Conservation (phyloP, 2,888 invertebrate species). For the Aphrophora alni region DNA sequence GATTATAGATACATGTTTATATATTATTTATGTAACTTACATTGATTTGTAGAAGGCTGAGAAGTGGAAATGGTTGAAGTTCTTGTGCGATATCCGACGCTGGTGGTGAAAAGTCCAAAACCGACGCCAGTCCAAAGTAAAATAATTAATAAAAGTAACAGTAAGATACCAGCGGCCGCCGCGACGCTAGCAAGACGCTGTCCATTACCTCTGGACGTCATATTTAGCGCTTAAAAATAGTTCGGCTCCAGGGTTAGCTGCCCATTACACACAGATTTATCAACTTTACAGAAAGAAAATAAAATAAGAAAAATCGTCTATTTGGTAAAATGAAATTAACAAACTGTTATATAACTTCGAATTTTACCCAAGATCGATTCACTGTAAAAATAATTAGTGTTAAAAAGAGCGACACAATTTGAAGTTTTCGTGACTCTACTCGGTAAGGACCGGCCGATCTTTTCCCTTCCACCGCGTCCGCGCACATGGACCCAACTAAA, state of each 20-base stretch:
- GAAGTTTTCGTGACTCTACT: background rate
- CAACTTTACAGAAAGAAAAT: background rate
- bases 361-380: background rate
- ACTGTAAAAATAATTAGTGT: background rate
- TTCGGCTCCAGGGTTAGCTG: background rate
- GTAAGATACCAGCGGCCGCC: background rate
- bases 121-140: background rate
- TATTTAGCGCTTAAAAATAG: background rate
- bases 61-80: background rate
- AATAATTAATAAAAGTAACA: background rate
- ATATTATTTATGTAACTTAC: background rate
- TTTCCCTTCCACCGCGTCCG: conserved; percentile 9
- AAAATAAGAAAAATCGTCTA: background rate
- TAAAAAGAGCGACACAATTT: background rate
- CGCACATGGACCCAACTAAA: conserved; percentile 6
- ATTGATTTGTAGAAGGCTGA: background rate
- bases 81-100: background rate
- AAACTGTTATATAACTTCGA: background rate
- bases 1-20: background rate
- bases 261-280: background rate
- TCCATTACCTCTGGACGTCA: background rate
- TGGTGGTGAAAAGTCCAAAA: background rate
- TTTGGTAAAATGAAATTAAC: background rate
- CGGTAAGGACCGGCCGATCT: background rate
- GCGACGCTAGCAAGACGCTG: background rate